Base-by-base conservation (phyloP, 2,113 vertebrate genomes). In the Sylvietta virens region DNA sequence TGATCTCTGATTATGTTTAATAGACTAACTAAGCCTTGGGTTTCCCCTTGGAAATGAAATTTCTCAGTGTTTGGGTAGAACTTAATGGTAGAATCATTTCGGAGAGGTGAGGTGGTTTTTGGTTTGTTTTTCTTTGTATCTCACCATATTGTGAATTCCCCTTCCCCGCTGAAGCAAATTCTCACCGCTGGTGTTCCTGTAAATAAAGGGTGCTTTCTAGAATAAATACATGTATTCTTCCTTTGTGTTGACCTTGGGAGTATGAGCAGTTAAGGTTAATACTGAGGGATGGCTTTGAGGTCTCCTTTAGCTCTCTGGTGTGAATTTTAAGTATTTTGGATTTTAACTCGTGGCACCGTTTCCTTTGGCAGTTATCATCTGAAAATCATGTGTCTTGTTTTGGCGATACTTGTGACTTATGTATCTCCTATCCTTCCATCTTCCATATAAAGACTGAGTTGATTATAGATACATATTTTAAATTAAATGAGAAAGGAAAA, bases 41-140 rank as follows among this genome's bases (percentile, higher is more conserved):
- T 37, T 97, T 95, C 72, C 90, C 94, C 94, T 61, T 90, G 92
- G 92, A 92, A 91, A 90, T 90, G 62, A 65, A 74, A 76, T 64
- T 79, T 95, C 70, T 95, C 45, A 47, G 3, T 76, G 26, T 24
- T 90, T 72, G 64, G 76, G 86, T 69, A 37, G 61, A 94, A 74
- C 45, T 79, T 64, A 45, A 66, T 39, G 62, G 56, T 28, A 51
- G 79, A 78, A 79, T 40, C 60, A 7, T 90, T 72, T 85, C 77
- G 72, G 83, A 81, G 50, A 53, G 14, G 31, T 58, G 40, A 60
- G 64, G 85, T 93, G 80, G 13, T 47, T 83, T 95, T 93, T 66
- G 78, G 39, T 88, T 92, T 94, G 77, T 71, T 84, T 89, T 82
- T 82, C 87, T 88, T 83, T 90, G 53, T 33, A 33, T 95, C 83